These are phyloP conservation scores for Drosophila setifemur DNA, from an alignment of 1,140 invertebrate genomes.

Conservation along the genomic window DNA sequence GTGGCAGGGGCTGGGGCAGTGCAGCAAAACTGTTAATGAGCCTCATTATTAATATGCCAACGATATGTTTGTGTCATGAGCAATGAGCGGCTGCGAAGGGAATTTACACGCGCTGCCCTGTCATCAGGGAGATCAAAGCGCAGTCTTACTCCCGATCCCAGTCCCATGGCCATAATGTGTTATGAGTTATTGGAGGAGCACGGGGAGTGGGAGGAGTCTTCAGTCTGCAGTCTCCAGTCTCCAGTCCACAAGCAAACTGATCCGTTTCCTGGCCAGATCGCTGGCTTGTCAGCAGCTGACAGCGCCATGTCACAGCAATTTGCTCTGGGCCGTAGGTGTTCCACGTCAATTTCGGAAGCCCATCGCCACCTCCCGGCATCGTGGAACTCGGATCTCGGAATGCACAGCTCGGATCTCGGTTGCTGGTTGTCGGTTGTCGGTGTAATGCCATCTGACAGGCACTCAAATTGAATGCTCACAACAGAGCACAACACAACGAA, in stretches of 20 bases:
- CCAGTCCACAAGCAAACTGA: slow-evolving; percentile 40
- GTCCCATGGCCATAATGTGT: slow-evolving; percentile 69
- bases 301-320: slow-evolving; percentile 78
- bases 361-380: slow-evolving; percentile 38
- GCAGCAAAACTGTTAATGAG: slow-evolving; percentile 65
- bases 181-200: slow-evolving; percentile 66
- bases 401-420: too few relatives aligned
- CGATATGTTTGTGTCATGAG: slow-evolving; percentile 74
- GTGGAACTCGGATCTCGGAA: neutral
- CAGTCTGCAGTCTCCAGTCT: neutral
- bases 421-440: neutral
- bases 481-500: slow-evolving; percentile 15
- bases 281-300: slow-evolving; percentile 79
- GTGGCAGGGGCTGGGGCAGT: slow-evolving; percentile 46
- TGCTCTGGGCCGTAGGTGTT: slow-evolving; percentile 59
- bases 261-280: slow-evolving; percentile 63
- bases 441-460: slow-evolving; percentile 56
- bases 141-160: slow-evolving; percentile 12
- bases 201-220: neutral
- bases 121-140: slow-evolving; percentile 69
- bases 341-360: slow-evolving; percentile 16
- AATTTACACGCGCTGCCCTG: slow-evolving; percentile 60
- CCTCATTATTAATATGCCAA: slow-evolving; percentile 76
- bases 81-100: slow-evolving; percentile 49
- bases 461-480: slow-evolving; percentile 71